Base-by-base conservation (phyloP, 2,113 vertebrate genomes). In the Mellivora capensis region DNA sequence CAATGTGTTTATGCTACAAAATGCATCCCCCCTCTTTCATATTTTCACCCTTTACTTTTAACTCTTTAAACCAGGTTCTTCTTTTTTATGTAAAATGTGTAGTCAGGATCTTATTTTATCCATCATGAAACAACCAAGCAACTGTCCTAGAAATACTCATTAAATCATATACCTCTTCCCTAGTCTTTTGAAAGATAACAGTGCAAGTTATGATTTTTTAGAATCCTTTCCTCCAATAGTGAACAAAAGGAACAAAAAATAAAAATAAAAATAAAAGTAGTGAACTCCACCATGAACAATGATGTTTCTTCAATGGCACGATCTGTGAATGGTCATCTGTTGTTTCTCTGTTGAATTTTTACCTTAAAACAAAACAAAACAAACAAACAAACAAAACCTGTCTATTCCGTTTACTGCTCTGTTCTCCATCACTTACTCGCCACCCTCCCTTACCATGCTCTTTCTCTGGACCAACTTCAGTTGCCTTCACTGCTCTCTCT, bases 301-400 rank as follows among this genome's bases (percentile, higher is more conserved):
- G 59, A 1, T 27, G 3, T 11, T 42, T 79, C 9, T 11, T 34
- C 21, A 7, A 0, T 2, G 14, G 9, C 23, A 18, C 39, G 39
- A 17, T 2, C 7, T 1, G 52, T 57, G 8, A 1, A 29, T 18
- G 25, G 0, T 23, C 54, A 13, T 10, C 18, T 27, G 12, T 7
- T 6, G 2, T 23, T 57, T 82, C 31, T 27, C 69, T 31, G 25
- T 59, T 20, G 25, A 79, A 27, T 59, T 62, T 25, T 37, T 44
- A 1, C 42, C 42, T 71, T 29, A 27, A 57, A 37, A 64, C 47
- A 9, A 39, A 52, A 47, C 3, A 3, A 52, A 15, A 15, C 10
- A 49, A 49, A 52, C 49, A 52, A 52, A 52, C 15, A 57, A 37
- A 62, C 47, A 12, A 47, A 37, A 15, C 7, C 54, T 21, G 54